These are phyloP conservation scores for Synanthedon formicaeformis DNA, from an alignment of 2,888 invertebrate genomes.

Conservation along the genomic window DNA sequence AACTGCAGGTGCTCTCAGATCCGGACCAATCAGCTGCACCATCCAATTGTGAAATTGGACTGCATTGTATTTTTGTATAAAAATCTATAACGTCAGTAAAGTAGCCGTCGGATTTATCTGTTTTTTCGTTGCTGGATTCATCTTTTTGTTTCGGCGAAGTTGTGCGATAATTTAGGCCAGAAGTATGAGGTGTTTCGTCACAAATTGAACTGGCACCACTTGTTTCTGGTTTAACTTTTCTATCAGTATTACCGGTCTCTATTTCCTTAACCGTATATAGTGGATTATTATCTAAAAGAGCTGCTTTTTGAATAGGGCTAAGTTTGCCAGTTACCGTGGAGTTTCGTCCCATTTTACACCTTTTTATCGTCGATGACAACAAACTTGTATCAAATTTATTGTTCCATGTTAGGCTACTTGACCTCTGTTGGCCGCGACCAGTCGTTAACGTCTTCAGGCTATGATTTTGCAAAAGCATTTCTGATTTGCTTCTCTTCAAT, in stretches of 20 bases:
- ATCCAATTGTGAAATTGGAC: conserved; percentile 76
- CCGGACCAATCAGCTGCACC: conserved; percentile 78
- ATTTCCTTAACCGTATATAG: conserved; percentile 48
- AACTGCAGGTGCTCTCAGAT: conserved; percentile 61
- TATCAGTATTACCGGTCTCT: conserved; percentile 30
- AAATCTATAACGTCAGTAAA: conserved; percentile 65
- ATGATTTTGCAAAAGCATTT: conserved; percentile 67
- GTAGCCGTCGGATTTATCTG: conserved; percentile 54
- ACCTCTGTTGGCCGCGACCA: conserved; percentile 73
- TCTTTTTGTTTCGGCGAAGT: conserved; percentile 55
- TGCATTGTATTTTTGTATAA: conserved; percentile 66
- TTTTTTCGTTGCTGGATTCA: conserved; percentile 35
- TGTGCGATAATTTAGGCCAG: conserved; percentile 51
- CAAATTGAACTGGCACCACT: conserved; percentile 29
- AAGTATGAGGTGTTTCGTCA: conserved; percentile 54
- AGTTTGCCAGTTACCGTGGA: conserved; percentile 55
- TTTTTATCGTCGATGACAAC: conserved; percentile 73
- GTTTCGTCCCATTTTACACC: conserved; percentile 73
- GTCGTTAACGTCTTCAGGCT: conserved; percentile 60
- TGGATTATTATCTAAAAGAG: conserved; percentile 34
- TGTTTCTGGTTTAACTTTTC: conserved; percentile 44
- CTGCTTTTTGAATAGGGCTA: conserved; percentile 47
- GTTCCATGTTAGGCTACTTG: conserved; percentile 77
- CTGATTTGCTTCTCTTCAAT: conserved; percentile 75
- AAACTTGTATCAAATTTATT: conserved; percentile 76